Evolutionary conservation across 2,113 vertebrate genomes (phyloP).

Genomic region (Bucco capensis): DNA sequence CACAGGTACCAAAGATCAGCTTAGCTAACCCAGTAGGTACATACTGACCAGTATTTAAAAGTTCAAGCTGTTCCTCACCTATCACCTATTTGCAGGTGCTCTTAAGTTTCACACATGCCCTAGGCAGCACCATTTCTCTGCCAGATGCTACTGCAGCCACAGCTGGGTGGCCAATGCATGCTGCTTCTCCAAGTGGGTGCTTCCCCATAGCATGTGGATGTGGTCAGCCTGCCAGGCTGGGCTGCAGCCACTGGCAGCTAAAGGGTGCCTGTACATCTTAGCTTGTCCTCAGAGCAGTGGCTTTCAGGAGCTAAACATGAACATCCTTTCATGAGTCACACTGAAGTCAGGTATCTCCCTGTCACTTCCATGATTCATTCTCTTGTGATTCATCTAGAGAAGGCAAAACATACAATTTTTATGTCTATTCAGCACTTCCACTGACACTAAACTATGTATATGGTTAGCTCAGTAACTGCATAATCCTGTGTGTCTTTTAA

Average conservation of each 20-base stretch:
- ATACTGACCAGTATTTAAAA: background rate
- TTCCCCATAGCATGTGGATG: fast-evolving
- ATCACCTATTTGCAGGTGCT: background rate
- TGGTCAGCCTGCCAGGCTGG: background rate
- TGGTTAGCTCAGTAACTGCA: background rate
- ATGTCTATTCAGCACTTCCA: background rate
- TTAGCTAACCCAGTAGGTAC: background rate
- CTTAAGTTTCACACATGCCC: background rate
- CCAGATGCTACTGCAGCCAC: background rate
- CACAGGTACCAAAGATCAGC: background rate
- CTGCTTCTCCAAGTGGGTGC: background rate
- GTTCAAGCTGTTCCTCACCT: background rate
- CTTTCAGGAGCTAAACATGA: background rate
- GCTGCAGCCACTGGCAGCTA: background rate
- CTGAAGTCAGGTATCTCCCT: background rate
- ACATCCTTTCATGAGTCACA: background rate
- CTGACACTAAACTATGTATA: background rate
- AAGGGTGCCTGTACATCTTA: background rate
- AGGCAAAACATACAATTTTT: background rate
- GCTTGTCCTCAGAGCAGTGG: background rate
- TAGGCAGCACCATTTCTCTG: background rate
- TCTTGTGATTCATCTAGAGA: background rate
- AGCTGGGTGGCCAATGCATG: background rate
- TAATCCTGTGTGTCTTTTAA: background rate
- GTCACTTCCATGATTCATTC: background rate